Evolutionary conservation across 1,140 invertebrate genomes (phyloP).

Genomic region (Amyelois transitella): DNA sequence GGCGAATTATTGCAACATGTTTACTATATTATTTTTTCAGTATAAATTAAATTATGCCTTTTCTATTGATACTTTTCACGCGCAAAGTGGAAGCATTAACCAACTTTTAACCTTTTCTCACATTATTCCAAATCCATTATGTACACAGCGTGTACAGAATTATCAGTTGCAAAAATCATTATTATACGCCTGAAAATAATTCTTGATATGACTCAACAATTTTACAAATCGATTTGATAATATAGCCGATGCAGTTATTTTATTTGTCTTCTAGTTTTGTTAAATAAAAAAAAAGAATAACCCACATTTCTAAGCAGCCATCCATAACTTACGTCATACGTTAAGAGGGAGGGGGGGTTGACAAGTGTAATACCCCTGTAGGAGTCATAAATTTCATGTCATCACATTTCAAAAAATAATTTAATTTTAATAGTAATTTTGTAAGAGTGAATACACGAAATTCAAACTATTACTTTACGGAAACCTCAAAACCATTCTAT

Average conservation of each 20-base stretch:
- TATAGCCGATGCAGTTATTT: neutral
- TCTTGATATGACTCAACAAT: neutral
- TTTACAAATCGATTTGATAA: neutral
- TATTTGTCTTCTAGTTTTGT: neutral
- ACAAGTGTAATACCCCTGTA: too few species aligned
- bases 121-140: too few species aligned
- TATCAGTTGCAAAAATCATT: neutral
- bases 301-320: too few species aligned
- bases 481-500: too few species aligned
- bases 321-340: too few species aligned
- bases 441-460: too few species aligned
- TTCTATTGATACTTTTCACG: neutral
- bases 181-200: neutral
- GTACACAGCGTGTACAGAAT: too few species aligned
- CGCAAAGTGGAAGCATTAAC: neutral
- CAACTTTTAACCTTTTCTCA: neutral
- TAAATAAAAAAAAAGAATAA: neutral
- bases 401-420: too few species aligned
- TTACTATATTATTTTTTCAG: constrained; percentile 26
- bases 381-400: too few species aligned
- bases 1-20: constrained; percentile 65
- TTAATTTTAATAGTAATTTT: too few species aligned
- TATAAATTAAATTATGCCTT: neutral
- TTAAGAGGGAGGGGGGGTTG: too few species aligned
- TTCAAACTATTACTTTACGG: too few species aligned